Conservation (phyloP, 2,797 vertebrate genomes). For the Antrozous pallidus region DNA sequence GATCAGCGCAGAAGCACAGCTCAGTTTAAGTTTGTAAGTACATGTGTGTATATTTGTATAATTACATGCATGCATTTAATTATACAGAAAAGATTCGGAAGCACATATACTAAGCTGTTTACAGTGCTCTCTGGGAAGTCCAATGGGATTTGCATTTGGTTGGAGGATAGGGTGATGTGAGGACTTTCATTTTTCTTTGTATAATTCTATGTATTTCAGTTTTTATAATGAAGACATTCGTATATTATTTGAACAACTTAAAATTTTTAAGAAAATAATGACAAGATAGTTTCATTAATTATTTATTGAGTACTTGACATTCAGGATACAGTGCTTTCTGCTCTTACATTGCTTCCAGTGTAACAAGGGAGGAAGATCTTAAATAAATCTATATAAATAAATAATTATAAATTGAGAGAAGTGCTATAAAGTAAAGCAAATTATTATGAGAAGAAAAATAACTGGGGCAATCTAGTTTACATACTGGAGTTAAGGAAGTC, state of each 20-base stretch:
- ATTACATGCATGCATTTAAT: not conserved
- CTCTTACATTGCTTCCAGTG: not conserved
- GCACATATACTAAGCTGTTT: not conserved
- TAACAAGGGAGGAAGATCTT: not conserved
- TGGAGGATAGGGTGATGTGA: not conserved
- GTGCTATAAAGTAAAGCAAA: not conserved
- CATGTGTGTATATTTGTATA: not conserved
- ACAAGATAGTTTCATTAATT: not conserved
- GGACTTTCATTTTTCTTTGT: not conserved
- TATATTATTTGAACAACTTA: constrained; percentile 2
- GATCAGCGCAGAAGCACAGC: not conserved
- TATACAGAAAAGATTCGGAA: not conserved
- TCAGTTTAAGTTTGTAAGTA: not conserved
- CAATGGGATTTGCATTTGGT: not conserved
- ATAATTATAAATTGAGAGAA: not conserved
- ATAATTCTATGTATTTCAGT: not conserved
- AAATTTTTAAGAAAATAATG: not conserved
- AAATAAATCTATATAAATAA: not conserved
- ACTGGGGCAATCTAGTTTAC: not conserved
- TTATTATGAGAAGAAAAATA: constrained; percentile 37
- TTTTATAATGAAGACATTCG: not conserved
- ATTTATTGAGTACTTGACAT: not conserved
- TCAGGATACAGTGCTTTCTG: not conserved
- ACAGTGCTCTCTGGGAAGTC: not conserved
- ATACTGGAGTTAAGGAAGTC: not conserved